Base-by-base conservation (phyloP, 2,888 invertebrate species). In the Masnerella sp. region DNA sequence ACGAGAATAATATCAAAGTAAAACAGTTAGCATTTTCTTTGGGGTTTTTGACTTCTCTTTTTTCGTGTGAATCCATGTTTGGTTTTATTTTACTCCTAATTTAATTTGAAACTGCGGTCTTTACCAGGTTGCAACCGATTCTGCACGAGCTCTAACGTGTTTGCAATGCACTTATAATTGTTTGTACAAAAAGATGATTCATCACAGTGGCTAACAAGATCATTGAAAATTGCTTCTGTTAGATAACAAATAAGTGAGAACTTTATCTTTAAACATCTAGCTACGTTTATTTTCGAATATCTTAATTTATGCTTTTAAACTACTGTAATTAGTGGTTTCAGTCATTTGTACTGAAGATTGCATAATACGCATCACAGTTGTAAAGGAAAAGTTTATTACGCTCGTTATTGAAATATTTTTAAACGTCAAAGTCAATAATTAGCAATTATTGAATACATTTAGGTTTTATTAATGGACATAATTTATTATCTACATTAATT, bases 1-100 rank as follows among this genome's bases (percentile, higher is more conserved):
- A 94, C 93, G 90, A 89, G 87, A 92, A 93, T 62, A 92, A 92
- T 45, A 91, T 84, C n/a, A 91, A 89, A 20, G 93, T 93, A 28
- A 93, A 78, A n/a, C 90, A 89, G 83, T 92, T 93, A 12, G 92
- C 91, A 78, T 87, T 89, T 78, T 91, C 91, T 80, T 93, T 89
- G 0, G 92, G 93, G 88, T 93, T 91, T 56, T 80, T 78, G 38
- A 79, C 77, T 47, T 89, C 88, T 73, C 89, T 90, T 59, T 89
- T 90, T 54, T 88, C 88, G 80, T 88, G 89, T 83, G 90, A 90
- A 79, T 89, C 89, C 77, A 88, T 87, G n/a, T n/a, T n/a, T n/a
- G n/a, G n/a, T n/a, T n/a, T n/a, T n/a, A n/a, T n/a, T n/a, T n/a
- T n/a, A n/a, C n/a, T n/a, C n/a, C n/a, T n/a, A n/a, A n/a, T n/a